Percentiles rank a stretch among this genome's conserved stretches.
These are phyloP conservation scores for Heliconius sara DNA, from an alignment of 2,888 invertebrate species.

Conservation along the genomic window DNA sequence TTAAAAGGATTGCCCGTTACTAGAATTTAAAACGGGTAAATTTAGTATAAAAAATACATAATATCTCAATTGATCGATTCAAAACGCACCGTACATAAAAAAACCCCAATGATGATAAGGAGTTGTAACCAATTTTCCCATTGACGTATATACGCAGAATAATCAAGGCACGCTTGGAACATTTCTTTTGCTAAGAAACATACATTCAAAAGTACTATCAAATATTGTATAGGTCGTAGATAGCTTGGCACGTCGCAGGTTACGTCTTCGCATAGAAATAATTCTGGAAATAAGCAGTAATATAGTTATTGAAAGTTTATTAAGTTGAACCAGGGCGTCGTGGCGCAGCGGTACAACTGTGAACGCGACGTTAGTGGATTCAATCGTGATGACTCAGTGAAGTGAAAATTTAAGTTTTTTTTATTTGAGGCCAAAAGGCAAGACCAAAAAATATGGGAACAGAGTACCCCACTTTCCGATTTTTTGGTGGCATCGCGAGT, in stretches of 20 bases:
- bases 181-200: constrained; percentile 89
- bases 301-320: not conserved
- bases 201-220: constrained; percentile 86
- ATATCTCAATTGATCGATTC: not conserved
- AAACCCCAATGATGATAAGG: constrained; percentile 89
- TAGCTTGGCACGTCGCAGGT: constrained; percentile 72
- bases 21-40: not conserved
- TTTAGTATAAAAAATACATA: not conserved
- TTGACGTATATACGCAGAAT: constrained; percentile 88
- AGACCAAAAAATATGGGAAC: no score
- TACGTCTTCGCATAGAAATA: constrained; percentile 78
- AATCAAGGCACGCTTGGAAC: constrained; percentile 89
- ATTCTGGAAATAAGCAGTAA: constrained; percentile 65
- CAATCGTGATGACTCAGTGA: no score
- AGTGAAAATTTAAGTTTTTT: no score
- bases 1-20: no score
- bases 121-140: constrained; percentile 95
- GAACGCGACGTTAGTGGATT: no score
- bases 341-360: no score
- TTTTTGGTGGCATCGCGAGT: no score
- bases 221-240: constrained; percentile 81
- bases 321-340: not conserved
- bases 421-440: no score
- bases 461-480: no score
- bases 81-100: constrained; percentile 85